Base-by-base conservation (phyloP, 2,888 invertebrate species). In the Dolichopus griseipennis region DNA sequence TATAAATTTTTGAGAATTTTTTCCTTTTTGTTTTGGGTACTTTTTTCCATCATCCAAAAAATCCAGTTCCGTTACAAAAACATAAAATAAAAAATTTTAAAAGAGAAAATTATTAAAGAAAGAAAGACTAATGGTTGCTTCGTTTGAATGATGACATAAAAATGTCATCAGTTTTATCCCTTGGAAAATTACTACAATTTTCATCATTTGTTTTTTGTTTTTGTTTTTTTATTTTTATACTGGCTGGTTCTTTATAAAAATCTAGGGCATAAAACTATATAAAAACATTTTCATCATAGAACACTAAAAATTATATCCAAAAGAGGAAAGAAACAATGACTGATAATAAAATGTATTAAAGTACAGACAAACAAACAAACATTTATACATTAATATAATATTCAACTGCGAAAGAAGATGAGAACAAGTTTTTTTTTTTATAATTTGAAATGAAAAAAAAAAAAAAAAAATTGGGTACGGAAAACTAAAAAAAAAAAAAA, bases 141-240 rank as follows among this genome's bases (percentile, higher is more conserved):
- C 52, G 52, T 52, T 52, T 52, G 18, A 52, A 52, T 52, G 52
- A 52, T 52, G 52, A 52, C 52, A 52, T 52, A 52, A 52, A 52
- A 52, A 52, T 52, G 52, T 52, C 52, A 52, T 52, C 52, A 52
- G 52, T 52, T 52, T 52, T 52, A 52, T 18, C 52, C 52, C 52
- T 52, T 52, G 52, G 18, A 52, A 52, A 52, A 52, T 52, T 52
- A 52, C 52, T 52, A 52, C n/a, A 52, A 52, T 52, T 18, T 52
- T 52, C 52, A n/a, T n/a, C 15, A 18, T 52, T 5, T 27, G 3
- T 27, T 4, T 27, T 27, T 27, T 27, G 5, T 27, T 37, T 37
- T 37, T 37, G 37, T 37, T 37, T 37, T 37, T 37, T 37, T 37
- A 2, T 37, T 37, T 12, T 37, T 37, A 9, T 37, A 37, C 27